phyloP scores from a whole-genome alignment of 2,113 vertebrate species.

The Sialia sialis region DNA sequence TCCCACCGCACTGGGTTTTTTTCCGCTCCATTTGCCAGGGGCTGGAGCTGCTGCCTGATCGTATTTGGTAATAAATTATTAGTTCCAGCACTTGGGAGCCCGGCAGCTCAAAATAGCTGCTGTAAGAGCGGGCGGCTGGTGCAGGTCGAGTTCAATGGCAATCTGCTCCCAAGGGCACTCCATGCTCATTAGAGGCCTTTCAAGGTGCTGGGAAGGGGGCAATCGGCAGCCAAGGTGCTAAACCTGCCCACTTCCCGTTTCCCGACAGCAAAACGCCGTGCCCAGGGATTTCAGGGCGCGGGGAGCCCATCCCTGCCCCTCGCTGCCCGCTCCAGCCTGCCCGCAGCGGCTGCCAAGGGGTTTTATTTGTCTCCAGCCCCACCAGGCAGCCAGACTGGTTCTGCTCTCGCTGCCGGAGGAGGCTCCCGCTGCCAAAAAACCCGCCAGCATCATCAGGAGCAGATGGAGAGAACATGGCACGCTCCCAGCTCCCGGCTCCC shows the following conservation, averaged over 20 bases:
- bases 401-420: constrained; percentile 61
- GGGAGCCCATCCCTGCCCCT: background rate
- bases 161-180: constrained; percentile 56
- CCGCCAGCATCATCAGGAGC: constrained; percentile 71
- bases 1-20: constrained; percentile 4
- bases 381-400: constrained; percentile 60
- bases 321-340: background rate
- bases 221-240: background rate
- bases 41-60: constrained; percentile 51
- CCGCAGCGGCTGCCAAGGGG: background rate
- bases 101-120: constrained; percentile 65
- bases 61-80: constrained; percentile 69
- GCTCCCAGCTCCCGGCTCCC: constrained; percentile 53
- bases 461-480: constrained; percentile 75
- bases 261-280: background rate
- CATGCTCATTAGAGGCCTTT: constrained; percentile 43
- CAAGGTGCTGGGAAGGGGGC: constrained; percentile 5
- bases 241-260: background rate
- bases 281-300: background rate
- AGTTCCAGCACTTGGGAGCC: constrained; percentile 57
- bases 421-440: constrained; percentile 57
- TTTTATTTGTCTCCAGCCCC: constrained; percentile 29
- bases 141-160: constrained; percentile 56
- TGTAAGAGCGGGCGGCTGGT: constrained; percentile 49
- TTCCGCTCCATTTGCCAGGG: constrained; percentile 62